These are phyloP conservation scores for Gymnothorax reevesii DNA, from an alignment of 2,797 vertebrate genomes.

Conservation along the genomic window DNA sequence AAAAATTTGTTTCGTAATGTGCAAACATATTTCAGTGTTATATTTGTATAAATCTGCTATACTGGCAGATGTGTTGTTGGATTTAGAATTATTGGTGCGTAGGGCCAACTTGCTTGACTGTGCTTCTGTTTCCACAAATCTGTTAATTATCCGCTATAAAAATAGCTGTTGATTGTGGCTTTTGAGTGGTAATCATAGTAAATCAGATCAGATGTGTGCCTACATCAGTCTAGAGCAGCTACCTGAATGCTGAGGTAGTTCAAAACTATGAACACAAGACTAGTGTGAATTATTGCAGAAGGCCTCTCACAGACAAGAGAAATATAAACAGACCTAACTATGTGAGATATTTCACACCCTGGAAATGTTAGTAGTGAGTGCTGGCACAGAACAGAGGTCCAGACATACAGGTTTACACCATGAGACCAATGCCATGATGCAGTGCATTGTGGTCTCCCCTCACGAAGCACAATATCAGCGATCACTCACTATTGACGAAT, in stretches of 20 bases:
- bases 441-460: slow-evolving; percentile 33
- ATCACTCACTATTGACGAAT: background rate
- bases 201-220: background rate
- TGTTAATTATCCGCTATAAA: background rate
- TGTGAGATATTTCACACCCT: background rate
- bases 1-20: background rate
- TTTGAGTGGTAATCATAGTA: background rate
- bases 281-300: background rate
- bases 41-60: background rate
- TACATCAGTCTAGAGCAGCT: background rate
- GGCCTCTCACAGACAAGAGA: background rate
- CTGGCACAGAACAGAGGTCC: background rate
- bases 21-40: background rate
- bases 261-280: background rate
- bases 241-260: background rate
- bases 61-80: background rate
- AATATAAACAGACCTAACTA: background rate
- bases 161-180: background rate
- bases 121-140: background rate
- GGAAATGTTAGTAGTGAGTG: background rate
- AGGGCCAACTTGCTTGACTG: background rate
- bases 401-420: background rate
- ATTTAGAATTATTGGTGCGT: background rate
- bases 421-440: background rate
- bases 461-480: slow-evolving; percentile 14